Conservation (phyloP, 37 sponge, comb jelly and placozoan genomes). For the Cladorhizidae sp. region DNA sequence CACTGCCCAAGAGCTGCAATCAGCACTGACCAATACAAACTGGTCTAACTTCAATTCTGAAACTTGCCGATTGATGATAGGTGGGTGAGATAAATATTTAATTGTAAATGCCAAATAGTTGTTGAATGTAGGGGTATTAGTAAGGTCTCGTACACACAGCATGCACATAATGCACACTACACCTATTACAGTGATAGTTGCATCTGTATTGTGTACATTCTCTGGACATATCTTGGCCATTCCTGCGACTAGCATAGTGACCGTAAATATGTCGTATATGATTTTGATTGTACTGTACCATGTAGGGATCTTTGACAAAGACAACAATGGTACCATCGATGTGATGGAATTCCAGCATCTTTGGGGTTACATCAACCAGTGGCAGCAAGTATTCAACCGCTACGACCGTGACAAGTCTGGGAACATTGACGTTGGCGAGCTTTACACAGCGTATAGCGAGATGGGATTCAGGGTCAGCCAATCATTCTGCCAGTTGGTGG, state of each 20-base stretch:
- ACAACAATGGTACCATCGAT: constrained; percentile 79
- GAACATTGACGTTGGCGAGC: constrained; percentile 74
- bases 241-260: too few relatives aligned
- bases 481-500: constrained; percentile 68
- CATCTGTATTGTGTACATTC: too few relatives aligned
- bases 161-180: too few relatives aligned
- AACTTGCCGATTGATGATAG: constrained; percentile 88
- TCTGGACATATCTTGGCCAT: too few relatives aligned
- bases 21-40: constrained; percentile 79
- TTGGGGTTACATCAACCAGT: constrained; percentile 83
- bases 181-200: neutral
- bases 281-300: too few relatives aligned
- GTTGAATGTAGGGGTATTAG: too few relatives aligned
- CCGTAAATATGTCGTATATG: too few relatives aligned
- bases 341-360: constrained; percentile 68
- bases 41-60: constrained; percentile 90
- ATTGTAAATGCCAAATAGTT: too few relatives aligned
- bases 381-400: constrained; percentile 78
- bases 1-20: constrained; percentile 71
- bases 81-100: constrained; percentile 9
- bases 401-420: constrained; percentile 84
- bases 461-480: constrained; percentile 77
- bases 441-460: constrained; percentile 79
- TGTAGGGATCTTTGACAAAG: constrained; percentile 80
- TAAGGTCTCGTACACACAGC: too few relatives aligned